Conservation (phyloP, 2,797 vertebrate species). For the Labroides dimidiatus region DNA sequence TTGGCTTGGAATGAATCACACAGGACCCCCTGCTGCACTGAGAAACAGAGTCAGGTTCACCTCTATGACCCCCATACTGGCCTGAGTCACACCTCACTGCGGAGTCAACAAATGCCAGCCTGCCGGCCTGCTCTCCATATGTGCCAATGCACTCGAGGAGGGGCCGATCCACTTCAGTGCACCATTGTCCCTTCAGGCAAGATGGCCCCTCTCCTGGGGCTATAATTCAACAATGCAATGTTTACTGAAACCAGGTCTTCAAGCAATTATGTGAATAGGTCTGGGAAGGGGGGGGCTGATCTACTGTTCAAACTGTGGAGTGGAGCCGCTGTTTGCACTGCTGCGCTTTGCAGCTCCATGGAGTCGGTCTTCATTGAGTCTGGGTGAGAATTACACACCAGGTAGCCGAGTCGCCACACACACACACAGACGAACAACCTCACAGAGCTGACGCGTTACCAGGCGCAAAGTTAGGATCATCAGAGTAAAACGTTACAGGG, state of each 20-base stretch:
- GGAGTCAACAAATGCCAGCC: slow-evolving; percentile 72
- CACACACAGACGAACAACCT: slow-evolving; percentile 22
- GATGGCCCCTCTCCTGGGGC: slow-evolving; percentile 60
- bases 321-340: slow-evolving; percentile 71
- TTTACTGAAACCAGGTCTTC: slow-evolving; percentile 75
- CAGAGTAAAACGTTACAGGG: slow-evolving; percentile 23
- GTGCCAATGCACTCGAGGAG: slow-evolving; percentile 55
- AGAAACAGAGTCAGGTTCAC: slow-evolving; percentile 61
- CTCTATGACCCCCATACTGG: slow-evolving; percentile 60
- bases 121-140: slow-evolving; percentile 63
- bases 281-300: slow-evolving; percentile 43
- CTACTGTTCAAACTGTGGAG: slow-evolving; percentile 71
- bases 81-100: slow-evolving; percentile 72
- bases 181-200: slow-evolving; percentile 54
- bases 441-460: slow-evolving; percentile 14
- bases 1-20: slow-evolving; percentile 49
- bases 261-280: slow-evolving; percentile 72
- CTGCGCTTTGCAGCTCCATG: slow-evolving; percentile 53
- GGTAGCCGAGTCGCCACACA: slow-evolving; percentile 38
- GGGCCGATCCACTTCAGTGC: slow-evolving; percentile 42
- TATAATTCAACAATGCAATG: slow-evolving; percentile 72
- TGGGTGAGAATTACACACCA: slow-evolving; percentile 62
- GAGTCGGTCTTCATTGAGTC: slow-evolving; percentile 37
- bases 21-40: slow-evolving; percentile 30
- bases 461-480: slow-evolving; percentile 47